Conservation (phyloP, 2,888 invertebrate species). For the Agrochola lychnidis region DNA sequence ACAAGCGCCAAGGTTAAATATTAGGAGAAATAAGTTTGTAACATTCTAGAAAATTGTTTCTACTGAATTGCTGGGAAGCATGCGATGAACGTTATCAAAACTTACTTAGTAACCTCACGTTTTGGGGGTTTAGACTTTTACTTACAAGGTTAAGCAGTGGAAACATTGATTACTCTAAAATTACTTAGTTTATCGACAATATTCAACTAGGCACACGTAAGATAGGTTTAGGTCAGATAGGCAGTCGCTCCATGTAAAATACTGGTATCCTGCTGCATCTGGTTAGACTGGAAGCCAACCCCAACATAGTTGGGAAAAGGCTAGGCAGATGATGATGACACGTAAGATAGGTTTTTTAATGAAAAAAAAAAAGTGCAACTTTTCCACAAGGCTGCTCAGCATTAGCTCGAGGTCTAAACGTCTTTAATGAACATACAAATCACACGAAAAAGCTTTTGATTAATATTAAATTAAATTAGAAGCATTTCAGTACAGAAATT, state of each 20-base stretch:
- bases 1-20: constrained; percentile 47
- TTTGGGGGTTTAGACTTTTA: neutral
- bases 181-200: neutral
- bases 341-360: too few species aligned
- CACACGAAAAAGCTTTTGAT: neutral
- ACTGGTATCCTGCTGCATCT: too few species aligned
- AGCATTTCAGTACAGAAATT: neutral
- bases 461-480: constrained; percentile 11
- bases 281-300: too few species aligned
- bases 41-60: constrained; percentile 45
- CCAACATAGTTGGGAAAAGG: too few species aligned
- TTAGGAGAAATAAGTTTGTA: constrained; percentile 44
- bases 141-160: neutral
- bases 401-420: neutral
- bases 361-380: neutral
- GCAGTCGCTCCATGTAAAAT: too few species aligned
- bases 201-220: neutral
- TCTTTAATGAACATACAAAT: neutral
- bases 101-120: constrained; percentile 8
- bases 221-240: too few species aligned
- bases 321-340: too few species aligned
- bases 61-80: constrained; percentile 37
- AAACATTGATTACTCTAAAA: neutral
- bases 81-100: constrained; percentile 46
- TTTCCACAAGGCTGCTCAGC: too few species aligned